Base-by-base conservation (phyloP, 2,113 vertebrate species). In the Seriola dumerili region DNA sequence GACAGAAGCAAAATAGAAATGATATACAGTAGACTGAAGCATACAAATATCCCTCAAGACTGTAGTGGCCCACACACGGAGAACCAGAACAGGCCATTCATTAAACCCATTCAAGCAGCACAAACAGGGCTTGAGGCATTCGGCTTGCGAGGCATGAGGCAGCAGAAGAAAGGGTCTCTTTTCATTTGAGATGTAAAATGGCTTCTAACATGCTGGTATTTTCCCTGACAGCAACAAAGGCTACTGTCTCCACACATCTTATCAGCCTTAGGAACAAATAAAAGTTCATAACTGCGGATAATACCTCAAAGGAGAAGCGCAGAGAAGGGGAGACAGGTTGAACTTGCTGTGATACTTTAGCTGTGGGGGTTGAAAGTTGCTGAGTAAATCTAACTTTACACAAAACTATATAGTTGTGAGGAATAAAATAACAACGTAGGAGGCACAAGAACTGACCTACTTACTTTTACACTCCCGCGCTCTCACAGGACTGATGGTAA, bases 31-130 rank as follows among this genome's bases (percentile, higher is more conserved):
- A 80, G 63, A 75, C 52, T 38, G 44, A 74, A 78, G 16, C 50
- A 36, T 67, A 63, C 40, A 73, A 80, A 77, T 52, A 69, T 75
- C 69, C 62, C 79, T 58, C 76, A 72, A 67, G 40, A 17, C 65
- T 68, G 40, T 3, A 50, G 66, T 64, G 64, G 86, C 85, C 85
- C 89, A 91, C 91, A 93, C 93, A 88, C 81, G 66, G 65, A 76
- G 78, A 80, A 81, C 74, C 89, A 72, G 87, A 78, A 80, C 76
- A 29, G 72, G 54, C 83, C 84, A 91, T 93, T 93, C 89, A 93
- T 68, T 87, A 70, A 75, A 86, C 58, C 73, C 85, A 87, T 76
- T 89, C 87, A 90, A 91, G 89, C 88, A 86, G 92, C 87, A 93
- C 88, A 88, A 92, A 93, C 72, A 11, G 72, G 81, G 74, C 88